These are phyloP conservation scores for Amazona guildingii DNA, from an alignment of 2,113 vertebrate genomes.

Conservation along the genomic window DNA sequence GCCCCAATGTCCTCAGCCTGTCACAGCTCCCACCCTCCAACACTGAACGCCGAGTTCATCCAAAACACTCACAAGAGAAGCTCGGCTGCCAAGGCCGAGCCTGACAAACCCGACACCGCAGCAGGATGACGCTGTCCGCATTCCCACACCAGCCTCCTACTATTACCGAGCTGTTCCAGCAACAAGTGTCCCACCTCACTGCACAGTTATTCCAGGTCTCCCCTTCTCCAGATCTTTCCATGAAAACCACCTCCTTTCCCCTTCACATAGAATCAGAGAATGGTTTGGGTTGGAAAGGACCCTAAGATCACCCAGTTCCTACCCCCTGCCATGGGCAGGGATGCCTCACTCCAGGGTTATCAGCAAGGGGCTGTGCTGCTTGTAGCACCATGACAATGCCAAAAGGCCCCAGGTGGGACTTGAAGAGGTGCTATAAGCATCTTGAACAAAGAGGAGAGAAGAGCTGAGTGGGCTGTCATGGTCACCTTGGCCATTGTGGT, in stretches of 20 bases:
- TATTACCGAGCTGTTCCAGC: background rate
- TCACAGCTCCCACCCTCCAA: background rate
- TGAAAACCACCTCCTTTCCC: background rate
- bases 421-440: too few relatives aligned
- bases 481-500: too few relatives aligned
- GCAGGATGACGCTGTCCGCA: background rate
- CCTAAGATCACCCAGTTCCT: too few relatives aligned
- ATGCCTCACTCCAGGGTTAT: too few relatives aligned
- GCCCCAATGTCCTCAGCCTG: too few relatives aligned
- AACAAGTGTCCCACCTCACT: background rate
- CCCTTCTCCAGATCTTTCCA: background rate
- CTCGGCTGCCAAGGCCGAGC: background rate
- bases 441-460: too few relatives aligned
- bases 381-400: too few relatives aligned
- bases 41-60: background rate
- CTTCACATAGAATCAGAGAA: background rate
- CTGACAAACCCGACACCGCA: background rate
- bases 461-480: fast-evolving
- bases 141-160: constrained; percentile 13
- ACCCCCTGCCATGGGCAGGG: too few relatives aligned
- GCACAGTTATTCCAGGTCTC: background rate
- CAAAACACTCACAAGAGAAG: background rate
- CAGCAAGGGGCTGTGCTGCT: too few relatives aligned
- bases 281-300: too few relatives aligned
- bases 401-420: too few relatives aligned